These are phyloP conservation scores for Lymantria dispar DNA, from an alignment of 2,888 invertebrate species.

Conservation along the genomic window DNA sequence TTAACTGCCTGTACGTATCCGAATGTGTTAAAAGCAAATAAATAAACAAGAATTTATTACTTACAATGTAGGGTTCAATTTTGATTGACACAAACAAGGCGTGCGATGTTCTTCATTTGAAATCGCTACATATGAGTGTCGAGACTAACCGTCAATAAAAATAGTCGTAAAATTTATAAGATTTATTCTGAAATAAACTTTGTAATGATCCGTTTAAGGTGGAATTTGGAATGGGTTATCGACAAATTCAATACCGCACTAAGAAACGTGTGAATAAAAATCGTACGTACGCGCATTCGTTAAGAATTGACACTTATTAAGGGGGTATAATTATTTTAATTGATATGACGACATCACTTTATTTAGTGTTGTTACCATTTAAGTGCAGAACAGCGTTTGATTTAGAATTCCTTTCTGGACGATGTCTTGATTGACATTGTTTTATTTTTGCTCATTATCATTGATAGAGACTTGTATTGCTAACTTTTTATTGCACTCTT, in stretches of 20 bases:
- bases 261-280: slow-evolving; percentile 80
- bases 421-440: slow-evolving; percentile 37
- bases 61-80: slow-evolving; percentile 40
- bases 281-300: slow-evolving; percentile 81
- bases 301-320: slow-evolving; percentile 83
- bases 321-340: slow-evolving; percentile 80
- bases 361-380: slow-evolving; percentile 66
- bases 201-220: slow-evolving; percentile 10
- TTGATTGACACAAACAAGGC: slow-evolving; percentile 28
- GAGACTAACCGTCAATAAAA: slow-evolving; percentile 80
- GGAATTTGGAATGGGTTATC: slow-evolving; percentile 5
- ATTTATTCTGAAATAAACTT: slow-evolving; percentile 40
- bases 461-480: slow-evolving; percentile 33
- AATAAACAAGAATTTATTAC: slow-evolving; percentile 37
- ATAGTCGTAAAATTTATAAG: slow-evolving; percentile 68
- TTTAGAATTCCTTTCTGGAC: slow-evolving; percentile 63
- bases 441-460: slow-evolving; percentile 36
- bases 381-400: slow-evolving; percentile 62
- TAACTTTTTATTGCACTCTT: slow-evolving; percentile 23
- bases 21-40: slow-evolving; percentile 18
- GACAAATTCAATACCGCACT: slow-evolving; percentile 46
- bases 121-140: slow-evolving; percentile 70
- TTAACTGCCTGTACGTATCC: slow-evolving; percentile 35
- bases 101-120: slow-evolving; percentile 61
- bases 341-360: slow-evolving; percentile 80